Conservation (phyloP, 2,113 vertebrate genomes). For the Callipepla squamata region DNA sequence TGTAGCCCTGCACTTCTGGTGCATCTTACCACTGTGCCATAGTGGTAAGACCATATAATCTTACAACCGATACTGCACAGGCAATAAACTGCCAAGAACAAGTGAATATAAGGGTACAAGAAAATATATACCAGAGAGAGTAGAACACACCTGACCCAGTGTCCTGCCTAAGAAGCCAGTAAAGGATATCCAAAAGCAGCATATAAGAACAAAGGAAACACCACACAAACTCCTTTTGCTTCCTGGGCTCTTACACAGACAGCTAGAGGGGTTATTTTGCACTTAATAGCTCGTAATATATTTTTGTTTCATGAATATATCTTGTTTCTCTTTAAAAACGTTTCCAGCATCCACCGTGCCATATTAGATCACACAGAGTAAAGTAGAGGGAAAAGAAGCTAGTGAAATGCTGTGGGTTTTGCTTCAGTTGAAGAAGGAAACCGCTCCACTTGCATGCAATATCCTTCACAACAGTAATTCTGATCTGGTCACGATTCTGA, state of each 20-base stretch:
- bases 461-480: constrained; percentile 41
- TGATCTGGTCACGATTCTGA: background rate
- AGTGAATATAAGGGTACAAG: background rate
- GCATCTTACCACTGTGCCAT: background rate
- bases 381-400: background rate
- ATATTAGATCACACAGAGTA: background rate
- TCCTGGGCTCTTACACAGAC: background rate
- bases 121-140: background rate
- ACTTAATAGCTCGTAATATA: background rate
- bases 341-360: background rate
- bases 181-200: background rate
- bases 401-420: background rate
- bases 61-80: background rate
- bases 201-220: background rate
- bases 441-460: constrained; percentile 35
- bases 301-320: background rate
- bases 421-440: no score
- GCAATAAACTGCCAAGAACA: background rate
- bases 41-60: background rate
- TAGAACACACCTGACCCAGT: background rate
- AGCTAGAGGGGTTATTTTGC: background rate
- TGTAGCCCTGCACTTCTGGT: background rate
- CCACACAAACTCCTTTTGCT: background rate
- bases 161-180: background rate
- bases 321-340: background rate